Conservation (phyloP, 2,797 vertebrate species). For the Sebastes oblongus region DNA sequence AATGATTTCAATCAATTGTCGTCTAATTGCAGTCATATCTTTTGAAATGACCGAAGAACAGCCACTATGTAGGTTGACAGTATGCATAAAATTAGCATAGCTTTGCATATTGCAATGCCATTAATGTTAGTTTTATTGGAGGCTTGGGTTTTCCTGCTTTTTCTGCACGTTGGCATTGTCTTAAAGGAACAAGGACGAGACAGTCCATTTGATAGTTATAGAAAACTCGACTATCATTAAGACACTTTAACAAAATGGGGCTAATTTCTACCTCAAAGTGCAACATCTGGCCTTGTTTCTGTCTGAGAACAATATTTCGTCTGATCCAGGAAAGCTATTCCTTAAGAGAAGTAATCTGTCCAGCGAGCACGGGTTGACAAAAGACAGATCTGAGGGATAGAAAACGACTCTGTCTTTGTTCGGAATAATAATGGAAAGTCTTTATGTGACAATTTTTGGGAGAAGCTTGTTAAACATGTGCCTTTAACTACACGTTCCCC, state of each 20-base stretch:
- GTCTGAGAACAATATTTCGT: slow-evolving; percentile 26
- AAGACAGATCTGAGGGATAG: slow-evolving; percentile 62
- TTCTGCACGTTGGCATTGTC: slow-evolving; percentile 28
- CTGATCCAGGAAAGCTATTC: slow-evolving; percentile 54
- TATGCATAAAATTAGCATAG: slow-evolving; percentile 79
- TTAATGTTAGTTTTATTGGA: slow-evolving; percentile 74
- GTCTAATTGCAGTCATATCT: slow-evolving; percentile 75
- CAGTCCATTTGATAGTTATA: slow-evolving; percentile 13
- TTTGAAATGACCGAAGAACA: slow-evolving; percentile 64
- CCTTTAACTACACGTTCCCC: slow-evolving; percentile 60
- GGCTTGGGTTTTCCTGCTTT: slow-evolving; percentile 39
- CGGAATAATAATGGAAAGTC: slow-evolving; percentile 64
- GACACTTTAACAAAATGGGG: slow-evolving; percentile 47
- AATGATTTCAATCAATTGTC: slow-evolving; percentile 80
- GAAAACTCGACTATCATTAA: slow-evolving; percentile 37
- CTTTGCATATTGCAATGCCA: slow-evolving; percentile 69
- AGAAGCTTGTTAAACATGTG: slow-evolving; percentile 70
- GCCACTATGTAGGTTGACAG: slow-evolving; percentile 75
- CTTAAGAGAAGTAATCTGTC: slow-evolving; percentile 45
- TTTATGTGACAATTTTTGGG: slow-evolving; percentile 63
- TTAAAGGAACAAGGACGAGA: slow-evolving; percentile 43
- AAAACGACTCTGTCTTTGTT: slow-evolving; percentile 61
- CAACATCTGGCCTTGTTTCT: slow-evolving; percentile 30
- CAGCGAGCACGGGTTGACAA: slow-evolving; percentile 41
- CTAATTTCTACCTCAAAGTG: slow-evolving; percentile 60